These are phyloP conservation scores for Molothrus aeneus DNA, from an alignment of 2,797 vertebrate species.

Conservation along the genomic window DNA sequence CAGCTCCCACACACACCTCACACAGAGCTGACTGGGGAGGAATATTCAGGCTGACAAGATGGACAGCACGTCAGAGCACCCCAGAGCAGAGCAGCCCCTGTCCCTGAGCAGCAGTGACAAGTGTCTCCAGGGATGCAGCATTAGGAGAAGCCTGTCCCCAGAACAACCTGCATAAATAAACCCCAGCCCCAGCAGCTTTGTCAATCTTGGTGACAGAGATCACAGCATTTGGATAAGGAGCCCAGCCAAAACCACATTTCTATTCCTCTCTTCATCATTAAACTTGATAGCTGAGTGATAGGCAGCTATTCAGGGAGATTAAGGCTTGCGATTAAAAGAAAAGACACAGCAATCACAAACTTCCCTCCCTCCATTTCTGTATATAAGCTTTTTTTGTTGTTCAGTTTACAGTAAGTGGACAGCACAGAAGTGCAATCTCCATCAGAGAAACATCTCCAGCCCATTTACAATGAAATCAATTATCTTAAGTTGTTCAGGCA, in stretches of 20 bases:
- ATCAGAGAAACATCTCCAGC: neutral
- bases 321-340: constrained; percentile 9
- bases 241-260: constrained; percentile 37
- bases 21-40: neutral
- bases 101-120: constrained; percentile 29
- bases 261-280: constrained; percentile 47
- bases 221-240: constrained; percentile 30
- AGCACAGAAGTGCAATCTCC: neutral
- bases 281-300: constrained; percentile 37
- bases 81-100: neutral
- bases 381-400: neutral
- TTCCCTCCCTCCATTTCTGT: neutral
- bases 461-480: neutral
- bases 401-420: neutral
- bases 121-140: neutral
- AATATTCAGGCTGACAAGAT: neutral
- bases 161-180: neutral
- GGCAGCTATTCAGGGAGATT: constrained; percentile 27
- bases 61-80: constrained; percentile 9
- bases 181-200: constrained; percentile 5
- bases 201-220: constrained; percentile 53
- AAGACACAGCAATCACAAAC: neutral
- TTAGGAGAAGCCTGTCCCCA: neutral
- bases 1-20: neutral
- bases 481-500: neutral